Evolutionary conservation across 2,113 vertebrate genomes (phyloP).

Genomic region (Tragelaphus scriptus): DNA sequence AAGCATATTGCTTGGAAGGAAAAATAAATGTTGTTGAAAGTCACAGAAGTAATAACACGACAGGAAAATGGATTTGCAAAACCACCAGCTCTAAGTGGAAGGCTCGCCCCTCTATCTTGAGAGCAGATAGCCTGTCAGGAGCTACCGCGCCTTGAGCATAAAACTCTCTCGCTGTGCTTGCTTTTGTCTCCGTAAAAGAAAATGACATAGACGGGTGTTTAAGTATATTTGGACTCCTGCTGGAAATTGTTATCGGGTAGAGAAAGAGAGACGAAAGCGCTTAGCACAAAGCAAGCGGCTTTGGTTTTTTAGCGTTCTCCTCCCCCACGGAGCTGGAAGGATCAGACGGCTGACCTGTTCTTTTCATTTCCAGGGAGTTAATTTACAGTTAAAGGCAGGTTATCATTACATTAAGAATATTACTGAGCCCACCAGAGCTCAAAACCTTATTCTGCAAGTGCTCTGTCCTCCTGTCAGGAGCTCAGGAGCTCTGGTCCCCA

Average conservation of each 20-base stretch:
- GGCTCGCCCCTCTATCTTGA: constrained; percentile 28
- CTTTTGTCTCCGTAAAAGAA: constrained; percentile 65
- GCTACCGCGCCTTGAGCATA: constrained; percentile 48
- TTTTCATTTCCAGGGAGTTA: constrained; percentile 61
- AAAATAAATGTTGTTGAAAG: constrained; percentile 67
- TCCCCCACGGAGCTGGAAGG: constrained; percentile 37
- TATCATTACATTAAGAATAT: constrained; percentile 57
- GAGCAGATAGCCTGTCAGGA: constrained; percentile 47
- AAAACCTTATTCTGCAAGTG: constrained; percentile 38
- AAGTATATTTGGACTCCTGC: constrained; percentile 55
- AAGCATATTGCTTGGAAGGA: constrained; percentile 23
- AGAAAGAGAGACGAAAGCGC: constrained; percentile 33
- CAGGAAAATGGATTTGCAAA: constrained; percentile 68
- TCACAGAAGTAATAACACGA: constrained; percentile 59
- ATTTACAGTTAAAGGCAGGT: constrained; percentile 63
- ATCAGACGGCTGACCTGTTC: constrained; percentile 32
- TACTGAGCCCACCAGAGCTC: constrained; percentile 23
- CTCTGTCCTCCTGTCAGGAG: constrained; percentile 27
- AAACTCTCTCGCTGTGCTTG: constrained; percentile 39
- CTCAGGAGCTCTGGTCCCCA: constrained; percentile 22
- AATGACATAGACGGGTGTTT: constrained; percentile 61
- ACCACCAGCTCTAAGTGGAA: constrained; percentile 40
- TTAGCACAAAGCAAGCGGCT: constrained; percentile 50
- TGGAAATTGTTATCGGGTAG: constrained; percentile 67
- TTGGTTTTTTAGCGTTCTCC: constrained; percentile 42